phyloP scores from a whole-genome alignment of 2,113 vertebrate species.

The Passer domesticus region DNA sequence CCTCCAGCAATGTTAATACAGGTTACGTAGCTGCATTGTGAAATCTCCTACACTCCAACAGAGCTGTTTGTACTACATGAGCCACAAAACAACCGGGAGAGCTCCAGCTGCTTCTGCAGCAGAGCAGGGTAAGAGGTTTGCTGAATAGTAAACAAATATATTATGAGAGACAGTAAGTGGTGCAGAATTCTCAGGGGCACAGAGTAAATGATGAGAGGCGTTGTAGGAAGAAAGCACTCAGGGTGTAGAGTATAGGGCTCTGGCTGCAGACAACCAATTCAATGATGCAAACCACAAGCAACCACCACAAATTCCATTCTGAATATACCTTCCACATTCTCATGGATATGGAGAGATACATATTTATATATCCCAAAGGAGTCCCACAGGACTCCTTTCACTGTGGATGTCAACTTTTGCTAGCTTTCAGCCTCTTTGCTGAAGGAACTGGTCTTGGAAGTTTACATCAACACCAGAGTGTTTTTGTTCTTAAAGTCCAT shows the following conservation, averaged over 20 bases:
- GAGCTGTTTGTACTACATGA: neutral
- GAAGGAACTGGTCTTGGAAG: neutral
- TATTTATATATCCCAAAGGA: neutral
- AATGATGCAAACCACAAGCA: neutral
- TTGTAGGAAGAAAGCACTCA: neutral
- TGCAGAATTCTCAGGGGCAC: neutral
- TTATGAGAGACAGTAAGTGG: slow-evolving; percentile 5
- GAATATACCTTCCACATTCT: neutral
- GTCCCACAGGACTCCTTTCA: neutral
- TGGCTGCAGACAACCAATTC: neutral
- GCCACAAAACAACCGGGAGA: neutral
- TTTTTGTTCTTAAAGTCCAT: neutral
- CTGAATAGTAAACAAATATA: neutral
- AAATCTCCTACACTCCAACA: neutral
- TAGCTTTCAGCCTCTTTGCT: neutral
- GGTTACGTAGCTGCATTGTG: fast-evolving
- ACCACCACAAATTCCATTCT: neutral
- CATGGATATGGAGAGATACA: neutral
- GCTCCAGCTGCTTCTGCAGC: neutral
- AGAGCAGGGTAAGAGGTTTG: neutral
- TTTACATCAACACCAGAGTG: neutral
- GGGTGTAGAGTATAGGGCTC: neutral
- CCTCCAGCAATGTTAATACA: neutral
- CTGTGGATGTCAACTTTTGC: neutral
- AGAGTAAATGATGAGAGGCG: neutral